Evolutionary conservation across 2,113 vertebrate species (phyloP).

Genomic region (Carassius carassius): DNA sequence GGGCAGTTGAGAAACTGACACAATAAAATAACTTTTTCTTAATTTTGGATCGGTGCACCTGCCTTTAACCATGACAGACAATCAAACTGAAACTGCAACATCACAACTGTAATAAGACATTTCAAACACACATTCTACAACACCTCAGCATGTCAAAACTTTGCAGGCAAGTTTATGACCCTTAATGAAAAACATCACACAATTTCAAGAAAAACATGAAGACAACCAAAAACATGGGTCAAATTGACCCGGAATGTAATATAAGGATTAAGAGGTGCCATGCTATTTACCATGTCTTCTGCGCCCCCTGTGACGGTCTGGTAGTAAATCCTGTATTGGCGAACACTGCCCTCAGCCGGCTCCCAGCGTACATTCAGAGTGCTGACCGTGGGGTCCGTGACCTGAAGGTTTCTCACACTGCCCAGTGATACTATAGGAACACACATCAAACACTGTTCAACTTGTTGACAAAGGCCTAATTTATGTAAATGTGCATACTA

Average conservation of each 20-base stretch:
- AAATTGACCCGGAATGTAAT: not conserved
- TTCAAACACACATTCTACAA: not conserved
- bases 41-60: no score
- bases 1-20: no score
- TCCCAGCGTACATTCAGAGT: slow-evolving; percentile 92
- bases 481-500: not conserved
- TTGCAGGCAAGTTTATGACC: not conserved
- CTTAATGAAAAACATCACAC: not conserved
- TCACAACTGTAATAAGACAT: not conserved
- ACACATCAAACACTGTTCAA: not conserved
- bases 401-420: slow-evolving; percentile 86
- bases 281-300: slow-evolving; percentile 84
- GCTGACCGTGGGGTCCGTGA: slow-evolving; percentile 92
- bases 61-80: not conserved
- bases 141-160: no score
- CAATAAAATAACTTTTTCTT: no score
- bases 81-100: not conserved
- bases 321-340: slow-evolving; percentile 90
- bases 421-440: slow-evolving; percentile 85
- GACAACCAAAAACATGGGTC: not conserved
- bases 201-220: not conserved
- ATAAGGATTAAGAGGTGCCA: not conserved
- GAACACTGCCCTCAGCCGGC: slow-evolving; percentile 89
- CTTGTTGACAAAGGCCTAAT: not conserved
- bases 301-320: slow-evolving; percentile 80